Percentiles rank a stretch among this genome's conserved stretches.
These are phyloP conservation scores for Micrasema longulum DNA, from an alignment of 1,140 invertebrate genomes.

Conservation along the genomic window DNA sequence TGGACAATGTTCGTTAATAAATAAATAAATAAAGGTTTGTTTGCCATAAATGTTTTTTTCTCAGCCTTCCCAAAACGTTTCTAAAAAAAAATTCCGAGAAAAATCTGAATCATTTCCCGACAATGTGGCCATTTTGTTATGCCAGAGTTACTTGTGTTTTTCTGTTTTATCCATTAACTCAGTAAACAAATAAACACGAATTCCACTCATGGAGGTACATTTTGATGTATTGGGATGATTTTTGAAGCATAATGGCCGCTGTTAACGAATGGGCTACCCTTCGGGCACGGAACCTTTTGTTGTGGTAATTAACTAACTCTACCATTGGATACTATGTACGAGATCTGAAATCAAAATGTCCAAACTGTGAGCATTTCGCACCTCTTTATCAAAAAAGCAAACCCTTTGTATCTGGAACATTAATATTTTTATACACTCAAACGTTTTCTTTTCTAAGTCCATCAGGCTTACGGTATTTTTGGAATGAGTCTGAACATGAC, in stretches of 20 bases:
- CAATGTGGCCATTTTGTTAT: no score
- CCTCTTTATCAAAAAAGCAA: constrained; percentile 8
- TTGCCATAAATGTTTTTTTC: no score
- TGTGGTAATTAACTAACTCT: constrained; percentile 53
- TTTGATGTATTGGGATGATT: constrained; percentile 45
- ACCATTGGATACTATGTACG: no score
- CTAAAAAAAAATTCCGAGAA: no score
- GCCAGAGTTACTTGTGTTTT: no score
- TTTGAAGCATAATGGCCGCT: constrained; percentile 49
- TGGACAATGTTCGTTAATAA: no score
- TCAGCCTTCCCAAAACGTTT: no score
- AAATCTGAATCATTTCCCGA: no score
- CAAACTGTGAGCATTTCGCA: constrained; percentile 17
- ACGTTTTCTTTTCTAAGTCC: neutral
- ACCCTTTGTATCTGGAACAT: no score
- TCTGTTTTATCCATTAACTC: no score
- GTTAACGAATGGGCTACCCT: constrained; percentile 51
- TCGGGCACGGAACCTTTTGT: constrained; percentile 49
- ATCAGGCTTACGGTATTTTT: neutral
- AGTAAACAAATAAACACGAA: neutral
- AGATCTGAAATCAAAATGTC: constrained; percentile 16
- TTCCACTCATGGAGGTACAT: constrained; percentile 6
- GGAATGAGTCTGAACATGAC: neutral
- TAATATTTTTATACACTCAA: no score
- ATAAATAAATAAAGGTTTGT: no score